Percentiles rank a stretch among this genome's conserved stretches.
Conservation (phyloP, 2,888 invertebrate genomes). For the Idaea straminata region DNA sequence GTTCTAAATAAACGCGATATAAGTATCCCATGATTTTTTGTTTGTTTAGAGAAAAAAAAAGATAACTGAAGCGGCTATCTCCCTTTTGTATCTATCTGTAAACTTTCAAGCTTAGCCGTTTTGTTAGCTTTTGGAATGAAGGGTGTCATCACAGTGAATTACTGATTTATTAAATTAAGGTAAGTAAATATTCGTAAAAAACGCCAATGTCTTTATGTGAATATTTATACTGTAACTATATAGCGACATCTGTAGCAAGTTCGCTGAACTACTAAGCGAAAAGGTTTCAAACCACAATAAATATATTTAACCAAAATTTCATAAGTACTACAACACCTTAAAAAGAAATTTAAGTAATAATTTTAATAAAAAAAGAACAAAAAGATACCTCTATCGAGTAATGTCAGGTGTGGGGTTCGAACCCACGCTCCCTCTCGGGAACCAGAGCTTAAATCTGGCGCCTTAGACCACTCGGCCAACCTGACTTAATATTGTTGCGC, state of each 20-base stretch:
- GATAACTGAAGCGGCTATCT: no score
- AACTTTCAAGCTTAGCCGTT: no score
- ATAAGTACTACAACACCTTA: neutral
- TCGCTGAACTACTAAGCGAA: neutral
- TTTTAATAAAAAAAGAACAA: neutral
- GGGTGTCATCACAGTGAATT: neutral
- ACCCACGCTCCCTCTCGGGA: slow-evolving; percentile 90
- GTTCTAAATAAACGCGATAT: no score
- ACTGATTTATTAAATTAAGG: neutral
- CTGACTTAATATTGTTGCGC: slow-evolving; percentile 66
- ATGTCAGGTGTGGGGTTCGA: slow-evolving; percentile 90
- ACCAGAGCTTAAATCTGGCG: slow-evolving; percentile 92
- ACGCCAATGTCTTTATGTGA: neutral
- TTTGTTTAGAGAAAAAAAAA: no score
- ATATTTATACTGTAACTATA: neutral
- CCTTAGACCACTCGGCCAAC: slow-evolving; percentile 92
- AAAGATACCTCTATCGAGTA: neutral
- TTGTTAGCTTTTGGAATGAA: no score
- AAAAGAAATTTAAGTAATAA: neutral
- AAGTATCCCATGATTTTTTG: no score
- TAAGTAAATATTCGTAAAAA: neutral
- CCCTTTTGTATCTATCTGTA: no score
- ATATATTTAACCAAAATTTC: neutral
- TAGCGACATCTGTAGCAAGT: neutral
- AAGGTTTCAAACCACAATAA: neutral